These are phyloP conservation scores for Ptilodon capucinus DNA, from an alignment of 2,888 invertebrate genomes.

Conservation along the genomic window DNA sequence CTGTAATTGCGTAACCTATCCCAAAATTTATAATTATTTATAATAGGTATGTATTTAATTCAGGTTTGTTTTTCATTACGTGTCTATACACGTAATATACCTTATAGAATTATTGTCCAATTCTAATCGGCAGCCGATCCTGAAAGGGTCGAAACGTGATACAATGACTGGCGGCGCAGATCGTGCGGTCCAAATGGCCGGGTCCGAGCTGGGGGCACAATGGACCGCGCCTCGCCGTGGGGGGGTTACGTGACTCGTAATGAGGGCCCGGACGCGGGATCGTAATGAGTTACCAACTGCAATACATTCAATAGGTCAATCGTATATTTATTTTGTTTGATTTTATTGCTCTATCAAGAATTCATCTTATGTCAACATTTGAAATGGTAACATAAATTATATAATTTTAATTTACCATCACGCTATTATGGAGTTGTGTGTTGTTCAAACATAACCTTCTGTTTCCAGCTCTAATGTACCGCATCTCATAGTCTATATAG, in stretches of 20 bases:
- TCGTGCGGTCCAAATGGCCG: neutral
- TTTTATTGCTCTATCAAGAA: no score
- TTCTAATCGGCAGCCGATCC: neutral
- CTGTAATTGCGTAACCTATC: no score
- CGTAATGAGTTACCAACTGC: neutral
- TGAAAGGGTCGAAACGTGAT: neutral
- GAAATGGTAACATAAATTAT: no score
- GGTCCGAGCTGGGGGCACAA: neutral
- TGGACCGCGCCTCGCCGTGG: conserved; percentile 2
- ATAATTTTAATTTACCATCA: no score
- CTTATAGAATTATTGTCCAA: neutral
- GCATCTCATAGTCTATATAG: neutral
- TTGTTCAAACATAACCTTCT: neutral
- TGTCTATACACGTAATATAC: neutral
- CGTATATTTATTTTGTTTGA: no score
- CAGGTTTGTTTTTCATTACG: no score
- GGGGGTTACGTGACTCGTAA: conserved; percentile 18
- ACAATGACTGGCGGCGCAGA: neutral
- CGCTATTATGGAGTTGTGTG: neutral
- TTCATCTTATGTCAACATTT: no score
- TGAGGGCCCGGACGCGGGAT: conserved; percentile 3
- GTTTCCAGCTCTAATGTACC: neutral
- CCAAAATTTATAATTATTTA: no score
- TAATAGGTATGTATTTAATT: no score
- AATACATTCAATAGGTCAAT: neutral